Percentiles rank a stretch among this genome's conserved stretches.
These are phyloP conservation scores for Aythya baeri DNA, from an alignment of 2,113 vertebrate genomes.

Conservation along the genomic window DNA sequence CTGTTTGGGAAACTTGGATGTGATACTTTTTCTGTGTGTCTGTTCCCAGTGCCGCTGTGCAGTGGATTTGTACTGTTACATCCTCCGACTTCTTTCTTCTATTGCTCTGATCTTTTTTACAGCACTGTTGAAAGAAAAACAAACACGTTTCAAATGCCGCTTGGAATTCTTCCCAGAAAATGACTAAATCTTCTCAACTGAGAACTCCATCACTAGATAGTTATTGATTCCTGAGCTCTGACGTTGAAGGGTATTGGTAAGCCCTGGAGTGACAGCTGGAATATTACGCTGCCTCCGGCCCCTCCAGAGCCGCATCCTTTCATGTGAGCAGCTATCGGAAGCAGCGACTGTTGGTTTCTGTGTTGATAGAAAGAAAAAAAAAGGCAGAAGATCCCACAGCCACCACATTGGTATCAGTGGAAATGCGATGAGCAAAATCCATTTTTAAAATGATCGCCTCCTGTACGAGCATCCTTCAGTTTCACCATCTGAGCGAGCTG, in stretches of 20 bases:
- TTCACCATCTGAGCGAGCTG: too few relatives aligned
- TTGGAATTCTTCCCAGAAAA: constrained; percentile 29
- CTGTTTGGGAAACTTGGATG: not conserved
- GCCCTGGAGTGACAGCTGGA: not conserved
- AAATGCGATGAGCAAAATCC: rapidly evolving
- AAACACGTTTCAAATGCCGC: not conserved
- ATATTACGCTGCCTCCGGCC: not conserved
- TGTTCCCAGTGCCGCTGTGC: rapidly evolving
- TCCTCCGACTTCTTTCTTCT: not conserved
- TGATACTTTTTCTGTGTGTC: not conserved
- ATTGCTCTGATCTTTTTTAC: not conserved
- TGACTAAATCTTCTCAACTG: not conserved
- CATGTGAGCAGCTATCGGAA: not conserved
- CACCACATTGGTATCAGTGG: rapidly evolving
- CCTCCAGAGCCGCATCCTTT: not conserved
- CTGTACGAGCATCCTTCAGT: not conserved
- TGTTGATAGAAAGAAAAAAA: not conserved
- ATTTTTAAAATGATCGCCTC: rapidly evolving
- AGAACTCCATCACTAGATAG: not conserved
- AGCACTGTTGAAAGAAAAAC: not conserved
- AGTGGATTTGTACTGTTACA: not conserved
- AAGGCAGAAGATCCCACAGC: not conserved
- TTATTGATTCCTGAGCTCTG: not conserved
- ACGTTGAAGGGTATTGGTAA: rapidly evolving
- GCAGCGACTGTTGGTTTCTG: not conserved